These are phyloP conservation scores for Diplodus sargus DNA, from an alignment of 2,797 vertebrate species.

Conservation along the genomic window DNA sequence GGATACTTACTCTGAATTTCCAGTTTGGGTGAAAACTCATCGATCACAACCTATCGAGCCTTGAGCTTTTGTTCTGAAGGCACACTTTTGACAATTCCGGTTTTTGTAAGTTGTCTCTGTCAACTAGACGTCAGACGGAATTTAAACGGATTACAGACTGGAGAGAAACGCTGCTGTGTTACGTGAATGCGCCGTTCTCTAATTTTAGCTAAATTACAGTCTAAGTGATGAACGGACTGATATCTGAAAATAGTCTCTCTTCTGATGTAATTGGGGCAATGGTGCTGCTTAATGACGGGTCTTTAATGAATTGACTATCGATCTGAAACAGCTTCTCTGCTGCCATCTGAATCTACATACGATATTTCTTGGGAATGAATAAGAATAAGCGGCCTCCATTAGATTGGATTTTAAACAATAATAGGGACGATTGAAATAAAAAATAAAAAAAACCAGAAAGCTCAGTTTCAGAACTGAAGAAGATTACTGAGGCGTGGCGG, in stretches of 20 bases:
- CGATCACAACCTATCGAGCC: too few relatives aligned
- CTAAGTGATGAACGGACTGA: neutral
- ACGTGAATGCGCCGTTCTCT: neutral
- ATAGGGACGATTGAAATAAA: too few relatives aligned
- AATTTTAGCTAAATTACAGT: neutral
- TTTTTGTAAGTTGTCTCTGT: neutral
- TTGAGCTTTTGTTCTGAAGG: slow-evolving; percentile 39
- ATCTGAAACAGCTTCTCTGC: neutral
- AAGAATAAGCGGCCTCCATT: too few relatives aligned
- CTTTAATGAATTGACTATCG: neutral
- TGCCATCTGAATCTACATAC: neutral
- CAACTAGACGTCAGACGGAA: neutral
- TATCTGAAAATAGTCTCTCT: neutral
- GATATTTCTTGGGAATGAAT: too few relatives aligned
- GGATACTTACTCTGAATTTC: neutral
- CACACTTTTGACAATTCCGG: neutral
- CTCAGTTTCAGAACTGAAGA: neutral
- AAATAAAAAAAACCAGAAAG: too few relatives aligned
- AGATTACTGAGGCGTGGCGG: too few relatives aligned
- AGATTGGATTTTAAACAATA: neutral
- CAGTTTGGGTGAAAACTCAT: neutral
- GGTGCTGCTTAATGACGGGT: neutral
- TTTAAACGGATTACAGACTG: slow-evolving; percentile 33
- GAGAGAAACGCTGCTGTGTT: neutral
- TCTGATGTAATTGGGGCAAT: slow-evolving; percentile 10